Conservation (phyloP, 2,113 vertebrate genomes). For the Gyps fulvus region DNA sequence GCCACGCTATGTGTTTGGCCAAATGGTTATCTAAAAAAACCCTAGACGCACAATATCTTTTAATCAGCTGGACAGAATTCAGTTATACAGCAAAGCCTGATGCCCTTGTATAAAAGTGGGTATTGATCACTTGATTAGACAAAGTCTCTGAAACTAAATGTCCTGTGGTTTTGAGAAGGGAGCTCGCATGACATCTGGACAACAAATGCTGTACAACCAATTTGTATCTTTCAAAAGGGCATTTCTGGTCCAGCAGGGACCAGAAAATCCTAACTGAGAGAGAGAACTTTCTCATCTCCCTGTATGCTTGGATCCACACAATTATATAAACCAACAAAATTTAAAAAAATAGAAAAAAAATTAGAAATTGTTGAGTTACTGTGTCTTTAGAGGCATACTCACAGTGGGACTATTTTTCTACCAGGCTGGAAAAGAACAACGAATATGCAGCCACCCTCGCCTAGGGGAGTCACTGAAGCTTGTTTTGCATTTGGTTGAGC, state of each 20-base stretch:
- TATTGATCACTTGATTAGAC: slow-evolving; percentile 16
- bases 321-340: background rate
- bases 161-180: background rate
- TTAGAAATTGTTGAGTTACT: background rate
- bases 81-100: background rate
- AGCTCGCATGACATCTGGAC: background rate
- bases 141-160: background rate
- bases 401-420: background rate
- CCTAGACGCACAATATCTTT: background rate
- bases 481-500: background rate
- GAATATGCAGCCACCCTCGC: background rate
- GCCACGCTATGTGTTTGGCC: background rate
- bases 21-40: background rate
- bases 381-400: background rate
- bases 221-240: background rate
- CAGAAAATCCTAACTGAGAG: background rate
- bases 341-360: accelerated
- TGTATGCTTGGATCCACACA: background rate
- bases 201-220: background rate
- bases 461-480: background rate
- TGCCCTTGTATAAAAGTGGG: background rate
- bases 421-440: background rate
- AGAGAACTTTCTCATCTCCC: background rate
- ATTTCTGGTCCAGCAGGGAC: background rate
- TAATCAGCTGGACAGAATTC: background rate